These are phyloP conservation scores for Axis porcinus DNA, from an alignment of 2,113 vertebrate species.

Conservation along the genomic window DNA sequence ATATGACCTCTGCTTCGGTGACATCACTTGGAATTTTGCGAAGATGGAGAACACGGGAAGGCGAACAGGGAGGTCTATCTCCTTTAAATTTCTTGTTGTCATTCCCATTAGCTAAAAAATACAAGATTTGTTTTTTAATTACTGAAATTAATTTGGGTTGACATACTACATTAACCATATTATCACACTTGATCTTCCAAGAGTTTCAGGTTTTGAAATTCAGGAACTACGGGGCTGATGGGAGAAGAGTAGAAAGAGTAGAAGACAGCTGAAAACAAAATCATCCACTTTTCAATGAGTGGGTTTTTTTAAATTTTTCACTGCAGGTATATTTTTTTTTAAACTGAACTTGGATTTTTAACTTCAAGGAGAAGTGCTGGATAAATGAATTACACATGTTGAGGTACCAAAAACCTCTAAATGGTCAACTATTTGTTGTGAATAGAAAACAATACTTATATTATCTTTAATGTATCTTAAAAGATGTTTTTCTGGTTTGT, in stretches of 20 bases:
- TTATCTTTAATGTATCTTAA: neutral
- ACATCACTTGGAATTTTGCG: constrained; percentile 84
- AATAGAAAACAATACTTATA: neutral
- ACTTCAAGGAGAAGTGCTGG: neutral
- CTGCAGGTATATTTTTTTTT: neutral
- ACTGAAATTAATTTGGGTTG: constrained; percentile 53
- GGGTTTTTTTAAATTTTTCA: neutral
- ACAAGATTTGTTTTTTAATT: constrained; percentile 50
- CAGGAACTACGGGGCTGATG: neutral
- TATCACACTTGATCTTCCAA: neutral
- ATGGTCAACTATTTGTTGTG: neutral
- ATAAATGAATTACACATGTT: neutral
- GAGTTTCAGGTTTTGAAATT: constrained; percentile 14
- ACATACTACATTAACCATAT: constrained; percentile 15
- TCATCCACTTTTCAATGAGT: neutral
- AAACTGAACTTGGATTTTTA: neutral
- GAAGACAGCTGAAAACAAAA: neutral
- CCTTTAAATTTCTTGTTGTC: constrained; percentile 82
- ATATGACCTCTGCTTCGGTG: constrained; percentile 86
- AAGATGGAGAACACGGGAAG: constrained; percentile 90
- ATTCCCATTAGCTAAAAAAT: constrained; percentile 83
- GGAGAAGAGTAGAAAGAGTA: neutral
- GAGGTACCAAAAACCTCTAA: neutral
- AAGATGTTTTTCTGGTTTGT: neutral
- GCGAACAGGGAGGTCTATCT: constrained; percentile 71